phyloP scores from a whole-genome alignment of 2,888 invertebrate species.

The Netelia melanura region DNA sequence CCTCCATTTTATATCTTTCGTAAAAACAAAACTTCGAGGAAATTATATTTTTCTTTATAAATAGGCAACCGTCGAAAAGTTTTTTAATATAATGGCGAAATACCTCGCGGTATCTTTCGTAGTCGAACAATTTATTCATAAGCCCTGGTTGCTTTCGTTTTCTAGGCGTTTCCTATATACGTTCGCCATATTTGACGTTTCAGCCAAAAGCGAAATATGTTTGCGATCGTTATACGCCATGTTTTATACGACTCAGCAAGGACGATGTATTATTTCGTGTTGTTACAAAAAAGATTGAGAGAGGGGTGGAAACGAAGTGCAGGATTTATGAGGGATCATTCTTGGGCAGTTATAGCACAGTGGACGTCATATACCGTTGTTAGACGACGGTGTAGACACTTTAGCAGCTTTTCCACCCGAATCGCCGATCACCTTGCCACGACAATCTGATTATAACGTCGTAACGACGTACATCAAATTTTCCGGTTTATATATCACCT shows the following conservation, averaged over 20 bases:
- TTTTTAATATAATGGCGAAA: too few species aligned
- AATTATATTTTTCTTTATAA: too few species aligned
- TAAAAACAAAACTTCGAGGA: too few species aligned
- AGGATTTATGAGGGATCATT: slow-evolving; percentile 32
- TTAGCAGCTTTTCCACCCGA: slow-evolving; percentile 31
- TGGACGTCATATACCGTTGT: background rate
- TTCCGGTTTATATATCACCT: background rate
- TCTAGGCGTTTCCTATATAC: background rate
- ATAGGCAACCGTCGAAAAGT: too few species aligned
- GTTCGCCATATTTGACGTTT: slow-evolving; percentile 7
- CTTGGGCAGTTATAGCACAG: background rate
- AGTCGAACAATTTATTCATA: too few species aligned
- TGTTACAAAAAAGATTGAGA: background rate
- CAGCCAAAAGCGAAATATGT: background rate
- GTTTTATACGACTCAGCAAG: slow-evolving; percentile 35
- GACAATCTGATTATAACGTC: slow-evolving; percentile 30
- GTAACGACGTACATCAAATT: slow-evolving; percentile 1
- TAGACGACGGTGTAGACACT: background rate
- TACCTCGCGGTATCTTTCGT: too few species aligned
- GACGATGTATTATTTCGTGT: slow-evolving; percentile 12
- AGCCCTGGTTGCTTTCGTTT: background rate
- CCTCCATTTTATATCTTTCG: background rate
- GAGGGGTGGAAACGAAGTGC: too few species aligned
- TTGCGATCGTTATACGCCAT: background rate
- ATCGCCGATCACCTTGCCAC: slow-evolving; percentile 30